Evolutionary conservation across 2,888 invertebrate species (phyloP), one percentile per base, ranked within the genome.

Genomic region (Iphiclides podalirius): DNA sequence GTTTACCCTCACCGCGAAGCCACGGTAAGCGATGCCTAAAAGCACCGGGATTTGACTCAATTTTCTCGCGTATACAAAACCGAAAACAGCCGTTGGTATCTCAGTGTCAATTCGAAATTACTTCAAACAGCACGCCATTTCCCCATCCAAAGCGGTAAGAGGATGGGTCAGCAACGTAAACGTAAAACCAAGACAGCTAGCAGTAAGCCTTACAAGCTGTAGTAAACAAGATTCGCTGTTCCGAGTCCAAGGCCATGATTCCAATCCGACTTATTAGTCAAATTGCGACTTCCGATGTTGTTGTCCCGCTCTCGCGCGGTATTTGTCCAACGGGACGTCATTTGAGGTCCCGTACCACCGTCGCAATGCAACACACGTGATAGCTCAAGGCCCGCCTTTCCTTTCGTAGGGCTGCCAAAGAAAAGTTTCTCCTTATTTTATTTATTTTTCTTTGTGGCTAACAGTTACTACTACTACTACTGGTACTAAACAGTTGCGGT

Each of bases 241-340:
- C 11, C 3, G 11, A 17, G n/a, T 7, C 36, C 15, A 47, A 46
- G 46, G 38, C 40, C 52, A 26, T 31, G 35, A 52, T 39, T 47
- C 8, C 39, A 13, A 7, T 43, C 28, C 13, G 17, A 9, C 12
- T 36, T 45, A 26, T 44, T 33, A 44, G 37, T 38, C 31, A 51
- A 15, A 15, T 37, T 35, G 34, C 46, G n/a, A 28, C 43, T 44
- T 37, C 13, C 9, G 17, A 16, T 43, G 28, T 23, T 9, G 16
- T 50, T 55, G 35, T 67, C 64, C 63, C 61, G 52, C 44, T 71
- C 60, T 52, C 28, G 26, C 57, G 33, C 55, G 60, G 67, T 60
- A 67, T 67, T 60, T 57, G 60, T 63, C 59, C 65, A 70, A 67
- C n/a, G 66, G 68, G 67, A 70, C 57, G 61, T 52, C 53, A n/a